Base-by-base conservation (phyloP, 2,113 vertebrate species). In the Xiphorhynchus elegans region DNA sequence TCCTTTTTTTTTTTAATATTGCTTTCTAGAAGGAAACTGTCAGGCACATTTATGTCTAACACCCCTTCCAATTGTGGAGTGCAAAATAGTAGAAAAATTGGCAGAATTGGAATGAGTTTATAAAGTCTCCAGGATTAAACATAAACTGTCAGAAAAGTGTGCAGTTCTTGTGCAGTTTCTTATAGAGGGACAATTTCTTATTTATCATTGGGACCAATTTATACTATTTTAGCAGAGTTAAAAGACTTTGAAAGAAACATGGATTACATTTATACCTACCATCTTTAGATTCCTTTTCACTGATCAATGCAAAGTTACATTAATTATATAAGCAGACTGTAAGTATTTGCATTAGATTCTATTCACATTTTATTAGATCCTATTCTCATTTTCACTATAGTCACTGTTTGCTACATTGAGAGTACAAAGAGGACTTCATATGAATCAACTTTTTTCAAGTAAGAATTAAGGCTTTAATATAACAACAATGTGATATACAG, bases 121-220 rank as follows among this genome's bases (percentile, higher is more conserved):
- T 40, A 23, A 85, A 82, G n/a, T 29, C 40, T 80, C 37, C 17
- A 31, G 17, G n/a, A 75, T 40, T 49, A 63, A 78, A 75, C 14
- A 69, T 6, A 87, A 50, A 47, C 4, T 26, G 44, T 59, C 67
- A 80, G 39, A 69, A 56, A 80, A 73, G 8, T 13, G 3, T 11
- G 19, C 11, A 21, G 28, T 11, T 84, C 53, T 83, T 24, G 16
- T 13, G 7, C 9, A 67, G 8, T 33, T 68, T 49, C 6, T 46
- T 64, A 60, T 46, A 77, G 60, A 89, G 12, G 9, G 19, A 20
- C 9, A 24, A 0, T 0, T 35, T 69, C 11, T 44, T 31, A 49
- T 56, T 66, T 44, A 75, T 31, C 9, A 17, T 2, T 44, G 37
- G 33, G 67, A 77, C 13, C 39, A 75, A 80, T 69, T 39, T 56